Conservation (phyloP, 2,113 vertebrate genomes). For the Petrocephalus microphthalmus region DNA sequence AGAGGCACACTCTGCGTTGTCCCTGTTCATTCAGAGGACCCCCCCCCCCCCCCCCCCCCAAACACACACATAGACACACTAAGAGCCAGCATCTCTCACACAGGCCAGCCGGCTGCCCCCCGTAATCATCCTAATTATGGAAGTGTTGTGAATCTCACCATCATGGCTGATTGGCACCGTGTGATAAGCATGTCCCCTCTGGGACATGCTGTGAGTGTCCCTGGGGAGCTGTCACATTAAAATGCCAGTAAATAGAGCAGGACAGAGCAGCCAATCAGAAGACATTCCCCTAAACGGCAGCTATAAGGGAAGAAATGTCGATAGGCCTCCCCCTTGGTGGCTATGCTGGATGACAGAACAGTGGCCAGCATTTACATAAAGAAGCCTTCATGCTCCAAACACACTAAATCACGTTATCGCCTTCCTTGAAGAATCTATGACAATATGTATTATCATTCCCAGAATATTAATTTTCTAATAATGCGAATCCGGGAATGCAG, state of each 20-base stretch:
- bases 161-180: neutral
- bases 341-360: neutral
- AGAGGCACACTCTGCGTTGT: neutral
- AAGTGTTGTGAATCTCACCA: neutral
- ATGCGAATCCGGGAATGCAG: neutral
- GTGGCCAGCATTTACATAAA: neutral
- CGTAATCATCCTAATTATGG: slow-evolving; percentile 17
- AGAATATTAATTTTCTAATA: neutral
- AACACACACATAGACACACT: neutral
- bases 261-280: neutral
- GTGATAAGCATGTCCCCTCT: neutral
- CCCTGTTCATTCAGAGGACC: neutral
- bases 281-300: neutral
- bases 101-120: neutral
- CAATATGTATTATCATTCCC: neutral
- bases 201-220: neutral
- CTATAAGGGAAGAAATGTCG: neutral
- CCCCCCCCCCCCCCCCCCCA: neutral
- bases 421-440: neutral
- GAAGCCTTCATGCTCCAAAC: neutral
- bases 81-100: slow-evolving; percentile 14
- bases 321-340: neutral
- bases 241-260: neutral
- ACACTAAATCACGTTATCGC: neutral
- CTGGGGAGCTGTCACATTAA: neutral